Evolutionary conservation across 2,888 invertebrate genomes (phyloP).

Genomic region (Eristalis tenax): DNA sequence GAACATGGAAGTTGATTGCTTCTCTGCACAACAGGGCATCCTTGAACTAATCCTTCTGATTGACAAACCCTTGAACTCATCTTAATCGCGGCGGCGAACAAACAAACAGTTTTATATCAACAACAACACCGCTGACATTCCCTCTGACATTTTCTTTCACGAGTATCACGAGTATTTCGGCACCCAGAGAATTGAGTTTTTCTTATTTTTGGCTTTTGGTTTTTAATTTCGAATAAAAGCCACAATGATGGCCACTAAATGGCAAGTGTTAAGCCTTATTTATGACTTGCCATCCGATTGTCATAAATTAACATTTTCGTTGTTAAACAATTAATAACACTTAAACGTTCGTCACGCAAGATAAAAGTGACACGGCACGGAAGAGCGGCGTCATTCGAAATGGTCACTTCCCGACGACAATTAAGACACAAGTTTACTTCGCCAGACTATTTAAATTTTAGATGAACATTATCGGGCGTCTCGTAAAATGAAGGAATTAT

Average conservation of each 20-base stretch:
- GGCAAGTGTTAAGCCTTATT: background rate
- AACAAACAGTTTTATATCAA: too few species aligned
- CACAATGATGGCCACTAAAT: background rate
- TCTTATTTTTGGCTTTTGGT: background rate
- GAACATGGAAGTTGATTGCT: too few species aligned
- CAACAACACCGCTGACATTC: too few species aligned
- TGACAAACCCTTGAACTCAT: too few species aligned
- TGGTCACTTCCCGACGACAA: background rate
- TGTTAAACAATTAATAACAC: slow-evolving; percentile 6
- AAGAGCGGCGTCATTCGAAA: background rate
- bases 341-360: background rate
- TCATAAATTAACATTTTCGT: background rate
- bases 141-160: too few species aligned
- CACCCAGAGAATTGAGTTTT: too few species aligned
- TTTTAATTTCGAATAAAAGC: background rate
- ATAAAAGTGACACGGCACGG: slow-evolving; percentile 1
- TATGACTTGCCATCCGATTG: background rate
- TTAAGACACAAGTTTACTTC: background rate
- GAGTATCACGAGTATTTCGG: too few species aligned
- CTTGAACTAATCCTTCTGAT: too few species aligned
- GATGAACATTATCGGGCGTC: background rate
- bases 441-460: background rate
- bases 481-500: background rate
- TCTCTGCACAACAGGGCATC: too few species aligned
- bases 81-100: too few species aligned